Evolutionary conservation across 2,888 invertebrate species (phyloP), one percentile per base, ranked within the genome.

Genomic region (Antheraea yamamai): DNA sequence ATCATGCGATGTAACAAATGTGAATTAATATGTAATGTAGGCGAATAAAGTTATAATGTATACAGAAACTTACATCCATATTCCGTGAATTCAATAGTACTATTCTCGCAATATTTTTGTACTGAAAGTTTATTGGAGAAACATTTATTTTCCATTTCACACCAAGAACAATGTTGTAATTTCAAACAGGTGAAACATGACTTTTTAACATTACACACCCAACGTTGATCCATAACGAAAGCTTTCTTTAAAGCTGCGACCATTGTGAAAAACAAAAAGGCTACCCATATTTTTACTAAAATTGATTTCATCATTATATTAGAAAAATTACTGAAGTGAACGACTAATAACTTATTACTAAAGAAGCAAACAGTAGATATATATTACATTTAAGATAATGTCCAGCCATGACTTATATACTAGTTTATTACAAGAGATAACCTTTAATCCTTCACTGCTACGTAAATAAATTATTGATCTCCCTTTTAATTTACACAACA

Each of bases 161-260:
- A 94, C 95, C 95, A 95, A 7, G 93, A 89, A 82, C 95, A 95
- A 75, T 93, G 94, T 55, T 88, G 79, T 39, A 94, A 81, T 47
- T 83, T 85, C 16, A 95, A 83, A 80, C 95, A 95, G 39, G 90
- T 88, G n/a, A 85, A 75, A 79, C 95, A 95, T 3, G 88, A 85
- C 16, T 75, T 82, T 81, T 94, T 95, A n/a, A 93, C 88, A 64
- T 79, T 83, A 78, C 95, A 95, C 77, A 94, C 85, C 85, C 87
- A 91, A 52, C 86, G 85, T 73, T 93, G 87, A 75, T 92, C 87
- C 75, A 94, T 82, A 23, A 81, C 77, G 75, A 86, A 84, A 52
- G 85, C 78, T 75, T 79, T 78, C 12, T 82, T 83, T 35, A 71
- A 71, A 77, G 35, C 73, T 75, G 73, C 75, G 75, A 61, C 52